These are phyloP conservation scores for Hormiphora californensis DNA, from an alignment of 37 sponge, comb jelly and placozoan species.

Conservation along the genomic window DNA sequence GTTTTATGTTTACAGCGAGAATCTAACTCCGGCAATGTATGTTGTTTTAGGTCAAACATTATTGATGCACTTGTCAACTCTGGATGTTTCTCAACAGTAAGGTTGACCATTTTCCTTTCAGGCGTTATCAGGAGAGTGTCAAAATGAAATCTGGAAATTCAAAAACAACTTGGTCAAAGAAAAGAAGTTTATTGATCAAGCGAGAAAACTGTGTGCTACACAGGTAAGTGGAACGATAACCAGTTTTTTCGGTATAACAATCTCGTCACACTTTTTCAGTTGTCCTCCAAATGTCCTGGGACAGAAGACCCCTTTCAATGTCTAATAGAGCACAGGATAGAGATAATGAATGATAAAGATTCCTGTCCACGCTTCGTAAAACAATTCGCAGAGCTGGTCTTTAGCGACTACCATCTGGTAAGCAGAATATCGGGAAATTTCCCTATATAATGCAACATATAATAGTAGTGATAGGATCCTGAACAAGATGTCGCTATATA, in stretches of 20 bases:
- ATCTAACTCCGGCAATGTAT: too few relatives aligned
- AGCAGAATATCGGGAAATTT: neutral
- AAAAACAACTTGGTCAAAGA: neutral
- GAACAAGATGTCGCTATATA: too few relatives aligned
- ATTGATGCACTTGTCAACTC: too few relatives aligned
- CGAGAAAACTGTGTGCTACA: constrained; percentile 1
- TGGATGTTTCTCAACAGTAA: too few relatives aligned
- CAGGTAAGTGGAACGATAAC: neutral
- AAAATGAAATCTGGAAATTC: constrained; percentile 17
- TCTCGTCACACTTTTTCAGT: constrained; percentile 1
- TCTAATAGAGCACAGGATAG: neutral
- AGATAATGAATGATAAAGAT: neutral
- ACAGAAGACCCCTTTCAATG: neutral
- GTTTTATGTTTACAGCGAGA: too few relatives aligned
- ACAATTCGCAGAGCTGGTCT: neutral
- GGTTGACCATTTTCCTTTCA: neutral
- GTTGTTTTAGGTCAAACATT: too few relatives aligned
- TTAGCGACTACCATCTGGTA: constrained; percentile 48
- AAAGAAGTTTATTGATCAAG: neutral
- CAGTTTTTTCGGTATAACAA: neutral
- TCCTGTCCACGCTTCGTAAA: neutral
- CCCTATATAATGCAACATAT: neutral
- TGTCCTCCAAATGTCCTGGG: neutral
- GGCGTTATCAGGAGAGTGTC: constrained; percentile 5
- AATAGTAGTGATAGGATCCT: too few relatives aligned